Percentiles rank a stretch among this genome's conserved stretches.
Conservation (phyloP, 2,113 vertebrate species). For the Gallinago media region DNA sequence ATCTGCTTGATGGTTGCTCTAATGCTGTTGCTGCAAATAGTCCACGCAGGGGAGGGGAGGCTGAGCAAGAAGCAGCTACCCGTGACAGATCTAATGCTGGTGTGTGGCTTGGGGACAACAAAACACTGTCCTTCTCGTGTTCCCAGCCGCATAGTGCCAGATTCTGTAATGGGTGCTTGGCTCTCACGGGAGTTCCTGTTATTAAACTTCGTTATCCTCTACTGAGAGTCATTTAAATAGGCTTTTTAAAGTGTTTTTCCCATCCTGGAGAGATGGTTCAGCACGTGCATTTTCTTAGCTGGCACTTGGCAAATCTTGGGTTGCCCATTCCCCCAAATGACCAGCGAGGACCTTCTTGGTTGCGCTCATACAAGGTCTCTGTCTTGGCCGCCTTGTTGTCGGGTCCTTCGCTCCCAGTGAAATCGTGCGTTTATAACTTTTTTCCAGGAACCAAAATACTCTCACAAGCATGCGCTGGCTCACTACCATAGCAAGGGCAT, state of each 20-base stretch:
- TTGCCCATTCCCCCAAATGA: neutral
- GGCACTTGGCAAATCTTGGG: neutral
- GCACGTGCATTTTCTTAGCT: accelerated
- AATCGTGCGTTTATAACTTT: neutral
- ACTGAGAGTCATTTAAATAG: neutral
- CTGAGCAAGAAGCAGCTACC: conserved; percentile 48
- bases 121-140: neutral
- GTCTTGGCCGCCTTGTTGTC: neutral
- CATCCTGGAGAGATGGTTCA: neutral
- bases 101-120: neutral
- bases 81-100: neutral
- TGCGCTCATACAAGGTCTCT: accelerated
- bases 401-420: accelerated
- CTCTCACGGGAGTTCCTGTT: neutral
- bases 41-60: neutral
- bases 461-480: neutral
- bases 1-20: conserved; percentile 61
- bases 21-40: conserved; percentile 51
- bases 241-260: neutral
- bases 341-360: neutral
- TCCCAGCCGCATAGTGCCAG: neutral
- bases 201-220: neutral
- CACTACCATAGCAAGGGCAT: neutral
- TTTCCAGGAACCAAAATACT: neutral
- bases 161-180: neutral